Evolutionary conservation across 2,797 vertebrate species (phyloP), one percentile per base, ranked within the genome.

Genomic region (Kryptolebias ocellatus): DNA sequence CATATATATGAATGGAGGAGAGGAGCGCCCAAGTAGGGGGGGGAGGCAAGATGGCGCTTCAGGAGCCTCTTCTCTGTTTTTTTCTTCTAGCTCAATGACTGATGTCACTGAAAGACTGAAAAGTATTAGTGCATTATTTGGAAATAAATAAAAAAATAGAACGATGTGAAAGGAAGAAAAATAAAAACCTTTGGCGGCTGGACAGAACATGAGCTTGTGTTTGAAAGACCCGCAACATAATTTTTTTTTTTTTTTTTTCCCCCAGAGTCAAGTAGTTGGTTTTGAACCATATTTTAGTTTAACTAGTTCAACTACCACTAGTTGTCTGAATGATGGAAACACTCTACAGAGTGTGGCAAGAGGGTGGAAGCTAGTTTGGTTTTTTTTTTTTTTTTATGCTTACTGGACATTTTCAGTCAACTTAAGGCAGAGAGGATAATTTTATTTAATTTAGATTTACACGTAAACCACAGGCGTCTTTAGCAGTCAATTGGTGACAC

Each of bases 61-160:
- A 69, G 69, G 64, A 79, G 72, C 66, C 60, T 83, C 79, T 54
- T 79, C 73, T 64, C 57, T 85, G 34, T 63, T 11, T 73, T 64
- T 72, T 74, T 81, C 82, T 84, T 81, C 84, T 77, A 88, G 83
- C 81, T 90, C 84, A 81, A 85, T 86, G 90, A 89, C 87, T 90
- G 83, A 90, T 91, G 87, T 88, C 87, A 89, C 69, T 51, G 73
- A 84, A 70, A 81, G 78, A 78, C 54, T 64, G 61, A 44, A 64
- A 10, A 53, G 42, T 28, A 31, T 16, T 37, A 46, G 56, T 65
- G 74, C 71, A 64, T 71, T 66, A 80, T 45, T 63, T 68, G 73
- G 67, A 14, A 39, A 9, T 7, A 42, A 37, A 18, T 52, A 11
- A 55, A 64, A 64, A 56, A 61, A 44, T 27, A 51, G 64, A 80